Base-by-base conservation (phyloP, 1,140 invertebrate genomes). In the Penaeus indicus region DNA sequence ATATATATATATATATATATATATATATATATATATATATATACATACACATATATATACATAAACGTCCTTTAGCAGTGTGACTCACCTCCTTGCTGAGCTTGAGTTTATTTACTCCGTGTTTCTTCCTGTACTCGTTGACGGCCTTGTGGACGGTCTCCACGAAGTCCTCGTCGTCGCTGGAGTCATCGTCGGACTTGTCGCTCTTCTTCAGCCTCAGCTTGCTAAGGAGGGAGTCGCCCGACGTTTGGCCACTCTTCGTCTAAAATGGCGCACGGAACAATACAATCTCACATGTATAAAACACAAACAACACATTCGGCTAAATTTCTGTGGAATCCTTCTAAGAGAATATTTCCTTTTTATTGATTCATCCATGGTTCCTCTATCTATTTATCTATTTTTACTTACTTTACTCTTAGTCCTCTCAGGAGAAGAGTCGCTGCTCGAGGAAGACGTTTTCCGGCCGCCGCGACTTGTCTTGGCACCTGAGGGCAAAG, bases 51-150 rank as follows among this genome's bases (percentile, higher is more conserved):
- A 84, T 42, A 84, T 4, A 83, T 38, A 62, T 18, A 64, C 61
- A 64, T 22, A 62, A 25, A 64, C 22, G 54, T 22, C 21, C 0
- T 21, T 10, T 42, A 19, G 47, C 38, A 18, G 19, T 42, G 11
- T 16, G 13, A 42, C 89, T 83, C 93, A 96, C 95, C 93, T 96
- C 94, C 93, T 95, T 94, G 92, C 94, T 95, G 38, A 97, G 91
- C 92, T 95, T 94, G 80, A 97, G 92, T 7, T 95, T 94, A 7
- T 94, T 93, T 1, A 95, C 95, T 72, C 95, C 94, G 92, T 98
- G 97, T 91, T 95, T 95, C 90, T 93, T 93, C 90, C 97, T 93
- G 91, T 96, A 96, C 77, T 96, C 95, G 92, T 97, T 97, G 92
- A 97, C 96, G 32, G 95, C 93, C 77, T 95, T 93, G 80, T 97